Conservation (phyloP, 2,113 vertebrate species). For the Neolamprologus variostigma region DNA sequence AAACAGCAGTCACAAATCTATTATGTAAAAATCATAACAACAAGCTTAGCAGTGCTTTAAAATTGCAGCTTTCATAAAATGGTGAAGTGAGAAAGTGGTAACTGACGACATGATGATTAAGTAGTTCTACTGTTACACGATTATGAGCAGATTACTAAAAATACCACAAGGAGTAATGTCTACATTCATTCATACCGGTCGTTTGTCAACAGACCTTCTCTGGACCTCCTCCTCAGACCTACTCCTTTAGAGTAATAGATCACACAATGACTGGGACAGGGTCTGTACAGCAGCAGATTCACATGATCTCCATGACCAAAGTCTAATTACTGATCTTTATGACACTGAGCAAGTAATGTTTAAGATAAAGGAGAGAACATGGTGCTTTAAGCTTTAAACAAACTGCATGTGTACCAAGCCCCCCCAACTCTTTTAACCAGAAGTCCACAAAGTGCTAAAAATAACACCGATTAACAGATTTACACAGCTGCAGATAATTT, state of each 20-base stretch:
- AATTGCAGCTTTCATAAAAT: background rate
- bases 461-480: background rate
- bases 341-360: background rate
- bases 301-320: background rate
- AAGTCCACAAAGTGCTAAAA: background rate
- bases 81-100: background rate
- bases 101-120: background rate
- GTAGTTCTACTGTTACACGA: background rate
- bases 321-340: background rate
- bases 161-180: background rate
- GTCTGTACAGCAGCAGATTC: background rate
- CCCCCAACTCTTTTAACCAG: background rate
- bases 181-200: background rate
- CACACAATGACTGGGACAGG: background rate
- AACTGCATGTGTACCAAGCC: background rate
- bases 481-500: background rate
- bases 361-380: background rate
- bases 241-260: background rate
- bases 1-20: background rate
- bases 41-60: background rate
- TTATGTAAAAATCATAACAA: constrained; percentile 16
- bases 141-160: background rate
- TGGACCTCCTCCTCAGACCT: background rate
- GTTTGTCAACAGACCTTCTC: background rate
- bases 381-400: background rate